Percentiles rank a stretch among this genome's conserved stretches.
Evolutionary conservation across 2,113 vertebrate genomes (phyloP).

Genomic region (Todiramphus chloris): DNA sequence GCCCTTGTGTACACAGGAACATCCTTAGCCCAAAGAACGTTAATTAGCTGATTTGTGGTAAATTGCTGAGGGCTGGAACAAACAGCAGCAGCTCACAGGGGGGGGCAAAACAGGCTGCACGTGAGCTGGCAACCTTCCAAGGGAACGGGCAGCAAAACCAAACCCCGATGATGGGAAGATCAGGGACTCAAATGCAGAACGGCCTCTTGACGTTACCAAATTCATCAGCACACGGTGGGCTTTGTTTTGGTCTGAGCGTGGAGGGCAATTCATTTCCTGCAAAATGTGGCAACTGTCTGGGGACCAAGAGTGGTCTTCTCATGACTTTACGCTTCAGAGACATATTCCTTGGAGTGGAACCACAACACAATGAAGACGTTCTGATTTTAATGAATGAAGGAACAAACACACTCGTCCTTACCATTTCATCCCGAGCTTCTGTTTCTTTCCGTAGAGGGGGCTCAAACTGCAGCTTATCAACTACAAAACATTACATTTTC

Average conservation of each 20-base stretch:
- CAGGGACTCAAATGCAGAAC: background rate
- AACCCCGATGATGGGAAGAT: background rate
- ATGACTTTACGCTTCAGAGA: background rate
- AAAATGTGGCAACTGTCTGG: background rate
- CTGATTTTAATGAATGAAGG: background rate
- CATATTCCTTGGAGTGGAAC: background rate
- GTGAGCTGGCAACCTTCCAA: background rate
- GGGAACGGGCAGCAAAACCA: background rate
- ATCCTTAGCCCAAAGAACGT: background rate
- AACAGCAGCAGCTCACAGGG: background rate
- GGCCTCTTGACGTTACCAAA: background rate
- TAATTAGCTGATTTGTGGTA: background rate
- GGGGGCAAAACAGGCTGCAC: background rate
- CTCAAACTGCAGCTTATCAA: conserved; percentile 94
- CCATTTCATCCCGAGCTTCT: conserved; percentile 94
- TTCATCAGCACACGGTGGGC: background rate
- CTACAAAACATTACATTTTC: conserved; percentile 70
- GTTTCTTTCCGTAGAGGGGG: conserved; percentile 93
- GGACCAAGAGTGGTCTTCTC: background rate
- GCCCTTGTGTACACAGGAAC: background rate
- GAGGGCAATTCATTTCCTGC: background rate
- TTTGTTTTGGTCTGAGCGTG: background rate
- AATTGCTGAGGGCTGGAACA: background rate
- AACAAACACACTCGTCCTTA: conserved; percentile 37
- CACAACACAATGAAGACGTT: background rate